Percentiles rank a stretch among this genome's conserved stretches.
Evolutionary conservation across 2,113 vertebrate species (phyloP).

Genomic region (Charina bottae): DNA sequence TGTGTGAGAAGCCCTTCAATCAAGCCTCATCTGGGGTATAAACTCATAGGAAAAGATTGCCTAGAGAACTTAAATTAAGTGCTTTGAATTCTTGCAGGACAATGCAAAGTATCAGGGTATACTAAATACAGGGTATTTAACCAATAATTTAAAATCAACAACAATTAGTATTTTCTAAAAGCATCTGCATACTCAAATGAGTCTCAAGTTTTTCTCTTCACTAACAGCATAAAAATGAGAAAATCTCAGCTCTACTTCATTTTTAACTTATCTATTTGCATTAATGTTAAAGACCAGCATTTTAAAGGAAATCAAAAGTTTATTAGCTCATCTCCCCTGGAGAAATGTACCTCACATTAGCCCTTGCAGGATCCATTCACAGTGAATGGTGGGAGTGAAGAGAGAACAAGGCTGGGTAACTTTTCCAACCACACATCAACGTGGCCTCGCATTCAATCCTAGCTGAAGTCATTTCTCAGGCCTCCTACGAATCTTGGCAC

Average conservation of each 20-base stretch:
- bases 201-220: constrained; percentile 48
- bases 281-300: constrained; percentile 27
- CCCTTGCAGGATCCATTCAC: not conserved
- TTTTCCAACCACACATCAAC: not conserved
- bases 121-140: not conserved
- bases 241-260: constrained; percentile 28
- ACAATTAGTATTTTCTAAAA: constrained; percentile 43
- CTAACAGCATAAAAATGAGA: constrained; percentile 37
- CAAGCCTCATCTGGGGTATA: not conserved
- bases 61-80: not conserved
- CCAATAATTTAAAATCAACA: not conserved
- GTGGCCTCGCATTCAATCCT: constrained; percentile 1
- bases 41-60: not conserved
- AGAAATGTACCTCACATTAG: constrained; percentile 28
- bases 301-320: constrained; percentile 48
- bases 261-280: constrained; percentile 49
- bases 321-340: constrained; percentile 17
- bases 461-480: not conserved
- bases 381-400: not conserved
- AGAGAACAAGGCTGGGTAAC: not conserved
- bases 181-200: constrained; percentile 51
- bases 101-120: not conserved
- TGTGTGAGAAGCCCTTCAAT: not conserved
- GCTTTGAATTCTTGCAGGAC: not conserved
- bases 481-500: not conserved